phyloP scores from a whole-genome alignment of 2,888 invertebrate species.

The Parascotia fuliginaria region DNA sequence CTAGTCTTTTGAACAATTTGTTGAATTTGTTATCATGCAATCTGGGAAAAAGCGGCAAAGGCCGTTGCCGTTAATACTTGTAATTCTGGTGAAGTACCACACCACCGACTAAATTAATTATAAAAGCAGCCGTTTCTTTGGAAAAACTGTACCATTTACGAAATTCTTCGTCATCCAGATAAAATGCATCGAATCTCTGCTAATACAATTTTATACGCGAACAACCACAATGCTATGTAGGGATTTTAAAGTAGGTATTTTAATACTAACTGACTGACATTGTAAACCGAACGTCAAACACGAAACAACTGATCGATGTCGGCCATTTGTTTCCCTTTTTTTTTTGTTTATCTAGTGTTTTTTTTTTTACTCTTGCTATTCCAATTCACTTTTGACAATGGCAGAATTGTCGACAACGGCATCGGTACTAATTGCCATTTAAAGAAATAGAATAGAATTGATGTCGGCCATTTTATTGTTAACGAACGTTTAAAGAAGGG shows the following conservation, averaged over 20 bases:
- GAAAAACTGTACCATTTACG: constrained; percentile 6
- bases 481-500: constrained; percentile 3
- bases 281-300: constrained; percentile 7
- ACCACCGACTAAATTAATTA: constrained; percentile 2
- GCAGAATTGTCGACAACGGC: constrained; percentile 8
- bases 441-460: constrained; percentile 8
- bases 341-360: constrained; percentile 3
- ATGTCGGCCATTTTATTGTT: constrained; percentile 2
- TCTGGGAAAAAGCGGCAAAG: constrained; percentile 2
- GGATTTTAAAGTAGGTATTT: constrained; percentile 6
- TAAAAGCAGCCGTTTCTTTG: constrained; percentile 6
- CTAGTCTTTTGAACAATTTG: constrained; percentile 8
- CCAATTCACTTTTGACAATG: neutral
- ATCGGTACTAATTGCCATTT: constrained; percentile 8
- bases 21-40: neutral
- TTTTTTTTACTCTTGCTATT: constrained; percentile 8
- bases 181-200: neutral
- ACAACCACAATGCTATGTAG: constrained; percentile 6
- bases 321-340: constrained; percentile 7
- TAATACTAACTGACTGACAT: constrained; percentile 8
- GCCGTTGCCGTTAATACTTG: constrained; percentile 2
- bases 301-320: constrained; percentile 7
- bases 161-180: constrained; percentile 6
- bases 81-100: constrained; percentile 2
- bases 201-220: constrained; percentile 8